These are phyloP conservation scores for Hemicrepidius hirtus DNA, from an alignment of 2,888 invertebrate species.

Conservation along the genomic window DNA sequence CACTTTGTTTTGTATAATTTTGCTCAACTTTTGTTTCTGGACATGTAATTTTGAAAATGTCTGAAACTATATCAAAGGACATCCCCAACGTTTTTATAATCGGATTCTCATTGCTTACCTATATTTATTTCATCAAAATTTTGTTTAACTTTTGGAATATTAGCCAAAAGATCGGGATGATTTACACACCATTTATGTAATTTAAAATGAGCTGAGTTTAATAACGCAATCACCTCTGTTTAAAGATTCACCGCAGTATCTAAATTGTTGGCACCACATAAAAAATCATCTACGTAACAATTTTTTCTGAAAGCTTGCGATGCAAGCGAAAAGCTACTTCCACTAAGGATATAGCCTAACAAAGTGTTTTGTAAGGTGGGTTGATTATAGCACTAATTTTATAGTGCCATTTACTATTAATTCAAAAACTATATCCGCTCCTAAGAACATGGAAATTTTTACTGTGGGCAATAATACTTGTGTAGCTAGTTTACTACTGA, in stretches of 20 bases:
- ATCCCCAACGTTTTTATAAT: constrained; percentile 22
- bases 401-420: constrained; percentile 12
- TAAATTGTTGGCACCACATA: neutral
- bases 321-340: constrained; percentile 11
- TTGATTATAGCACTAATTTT: constrained; percentile 17
- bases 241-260: constrained; percentile 3
- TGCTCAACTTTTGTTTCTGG: neutral
- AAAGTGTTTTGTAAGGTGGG: constrained; percentile 23
- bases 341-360: constrained; percentile 28
- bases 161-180: neutral
- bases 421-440: constrained; percentile 24
- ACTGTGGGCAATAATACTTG: constrained; percentile 15
- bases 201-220: neutral
- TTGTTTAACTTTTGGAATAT: neutral
- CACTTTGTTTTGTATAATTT: constrained; percentile 35
- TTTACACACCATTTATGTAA: constrained; percentile 28
- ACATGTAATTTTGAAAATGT: neutral
- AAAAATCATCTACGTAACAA: constrained; percentile 25
- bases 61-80: neutral
- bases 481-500: neutral
- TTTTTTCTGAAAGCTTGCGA: constrained; percentile 4
- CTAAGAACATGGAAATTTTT: constrained; percentile 11
- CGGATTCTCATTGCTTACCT: neutral
- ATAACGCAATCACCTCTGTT: neutral
- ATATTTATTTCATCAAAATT: constrained; percentile 18